Conservation (phyloP, 2,797 vertebrate genomes). For the Crypturellus tataupa region DNA sequence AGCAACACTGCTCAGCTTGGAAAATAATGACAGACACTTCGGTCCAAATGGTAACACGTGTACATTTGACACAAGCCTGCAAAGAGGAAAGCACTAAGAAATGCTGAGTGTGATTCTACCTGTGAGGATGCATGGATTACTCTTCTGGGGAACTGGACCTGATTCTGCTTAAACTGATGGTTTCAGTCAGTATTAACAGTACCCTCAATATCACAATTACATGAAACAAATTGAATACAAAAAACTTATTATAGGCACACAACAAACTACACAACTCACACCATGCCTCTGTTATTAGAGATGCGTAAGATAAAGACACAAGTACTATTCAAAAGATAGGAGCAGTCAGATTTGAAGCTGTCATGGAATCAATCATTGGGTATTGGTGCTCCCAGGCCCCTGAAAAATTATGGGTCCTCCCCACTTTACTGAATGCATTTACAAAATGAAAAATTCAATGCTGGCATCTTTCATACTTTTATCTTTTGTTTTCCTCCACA, state of each 20-base stretch:
- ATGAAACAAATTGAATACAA: not conserved
- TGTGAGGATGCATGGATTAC: not conserved
- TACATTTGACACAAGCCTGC: not conserved
- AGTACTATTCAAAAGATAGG: not conserved
- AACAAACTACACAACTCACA: not conserved
- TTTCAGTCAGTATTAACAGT: not conserved
- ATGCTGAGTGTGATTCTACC: not conserved
- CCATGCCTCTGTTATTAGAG: not conserved
- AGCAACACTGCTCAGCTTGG: not conserved
- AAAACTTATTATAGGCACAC: not conserved
- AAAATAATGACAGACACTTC: not conserved
- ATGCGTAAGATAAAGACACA: not conserved
- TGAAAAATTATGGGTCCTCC: not conserved
- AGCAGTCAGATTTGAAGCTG: not conserved
- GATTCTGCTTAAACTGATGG: not conserved
- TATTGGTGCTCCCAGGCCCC: not conserved
- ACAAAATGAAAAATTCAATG: not conserved
- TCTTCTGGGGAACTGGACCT: not conserved
- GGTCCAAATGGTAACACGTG: not conserved
- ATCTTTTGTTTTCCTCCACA: not conserved
- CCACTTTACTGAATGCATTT: not conserved
- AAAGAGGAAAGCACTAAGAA: not conserved
- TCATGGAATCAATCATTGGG: not conserved
- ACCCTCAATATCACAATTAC: not conserved
- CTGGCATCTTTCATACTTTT: not conserved